Evolutionary conservation across 2,113 vertebrate species (phyloP).

Genomic region (Pongo abelii): DNA sequence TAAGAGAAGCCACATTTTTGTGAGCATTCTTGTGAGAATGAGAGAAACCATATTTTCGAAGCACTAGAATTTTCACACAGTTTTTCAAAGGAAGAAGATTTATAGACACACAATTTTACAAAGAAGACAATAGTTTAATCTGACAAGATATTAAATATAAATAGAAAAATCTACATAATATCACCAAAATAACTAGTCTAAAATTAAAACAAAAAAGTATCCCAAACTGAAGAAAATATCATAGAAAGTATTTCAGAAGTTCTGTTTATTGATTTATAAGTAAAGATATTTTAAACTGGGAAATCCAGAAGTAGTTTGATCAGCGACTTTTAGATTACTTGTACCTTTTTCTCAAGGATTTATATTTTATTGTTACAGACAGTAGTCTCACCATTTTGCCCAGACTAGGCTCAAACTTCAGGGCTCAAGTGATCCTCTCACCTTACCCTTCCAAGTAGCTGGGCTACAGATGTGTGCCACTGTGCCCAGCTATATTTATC

Average conservation of each 20-base stretch:
- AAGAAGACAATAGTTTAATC: background rate
- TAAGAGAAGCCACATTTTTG: background rate
- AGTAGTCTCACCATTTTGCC: background rate
- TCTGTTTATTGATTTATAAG: background rate
- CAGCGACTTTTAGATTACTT: background rate
- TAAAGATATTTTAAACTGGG: background rate
- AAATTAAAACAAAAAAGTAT: background rate
- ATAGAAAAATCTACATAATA: background rate
- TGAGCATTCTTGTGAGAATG: background rate
- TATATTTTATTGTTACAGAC: background rate
- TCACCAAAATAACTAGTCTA: background rate
- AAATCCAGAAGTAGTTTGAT: slow-evolving; percentile 12
- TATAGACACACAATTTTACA: background rate
- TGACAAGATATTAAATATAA: background rate
- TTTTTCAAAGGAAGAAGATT: background rate
- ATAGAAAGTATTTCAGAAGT: background rate
- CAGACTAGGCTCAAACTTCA: background rate
- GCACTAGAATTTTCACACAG: background rate
- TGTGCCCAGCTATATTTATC: background rate
- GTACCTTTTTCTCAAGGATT: background rate
- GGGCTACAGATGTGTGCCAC: background rate
- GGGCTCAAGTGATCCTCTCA: background rate
- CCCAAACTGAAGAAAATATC: background rate
- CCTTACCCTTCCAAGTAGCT: background rate
- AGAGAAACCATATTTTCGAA: background rate